These are phyloP conservation scores for Cydia pomonella DNA, from an alignment of 1,140 invertebrate species.

Conservation along the genomic window DNA sequence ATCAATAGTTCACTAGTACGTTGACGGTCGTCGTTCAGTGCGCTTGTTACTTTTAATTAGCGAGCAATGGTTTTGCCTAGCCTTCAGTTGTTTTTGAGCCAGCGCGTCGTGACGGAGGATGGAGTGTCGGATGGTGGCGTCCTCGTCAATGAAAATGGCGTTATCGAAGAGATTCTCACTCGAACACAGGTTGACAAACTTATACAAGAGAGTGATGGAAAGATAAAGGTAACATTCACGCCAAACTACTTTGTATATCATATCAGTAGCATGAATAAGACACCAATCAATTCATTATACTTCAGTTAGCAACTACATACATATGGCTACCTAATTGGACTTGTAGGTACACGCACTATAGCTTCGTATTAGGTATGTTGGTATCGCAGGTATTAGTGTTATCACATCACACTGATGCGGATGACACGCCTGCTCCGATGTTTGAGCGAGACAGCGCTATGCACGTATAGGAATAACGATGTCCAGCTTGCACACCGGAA, in stretches of 20 bases:
- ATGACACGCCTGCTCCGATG: no score
- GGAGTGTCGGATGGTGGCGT: constrained; percentile 66
- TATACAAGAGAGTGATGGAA: constrained; percentile 68
- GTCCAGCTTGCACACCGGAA: no score
- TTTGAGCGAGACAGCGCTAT: no score
- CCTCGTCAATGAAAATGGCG: constrained; percentile 62
- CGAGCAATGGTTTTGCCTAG: constrained; percentile 50
- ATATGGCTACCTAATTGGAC: no score
- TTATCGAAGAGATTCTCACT: constrained; percentile 65
- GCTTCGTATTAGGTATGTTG: no score
- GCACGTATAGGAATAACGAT: no score
- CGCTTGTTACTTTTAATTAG: constrained; percentile 53
- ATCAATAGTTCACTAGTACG: constrained; percentile 39
- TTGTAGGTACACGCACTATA: no score
- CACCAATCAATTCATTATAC: background rate
- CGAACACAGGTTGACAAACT: constrained; percentile 71
- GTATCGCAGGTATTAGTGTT: no score
- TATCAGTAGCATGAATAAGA: background rate
- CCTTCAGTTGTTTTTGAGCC: constrained; percentile 68
- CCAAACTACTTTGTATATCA: constrained; percentile 2
- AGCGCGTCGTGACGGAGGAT: constrained; percentile 65
- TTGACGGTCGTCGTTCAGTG: constrained; percentile 47
- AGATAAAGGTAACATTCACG: constrained; percentile 61
- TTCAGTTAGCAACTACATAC: no score
- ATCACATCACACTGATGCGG: no score